Conservation (phyloP, 2,888 invertebrate species). For the Eupithecia subumbrata region DNA sequence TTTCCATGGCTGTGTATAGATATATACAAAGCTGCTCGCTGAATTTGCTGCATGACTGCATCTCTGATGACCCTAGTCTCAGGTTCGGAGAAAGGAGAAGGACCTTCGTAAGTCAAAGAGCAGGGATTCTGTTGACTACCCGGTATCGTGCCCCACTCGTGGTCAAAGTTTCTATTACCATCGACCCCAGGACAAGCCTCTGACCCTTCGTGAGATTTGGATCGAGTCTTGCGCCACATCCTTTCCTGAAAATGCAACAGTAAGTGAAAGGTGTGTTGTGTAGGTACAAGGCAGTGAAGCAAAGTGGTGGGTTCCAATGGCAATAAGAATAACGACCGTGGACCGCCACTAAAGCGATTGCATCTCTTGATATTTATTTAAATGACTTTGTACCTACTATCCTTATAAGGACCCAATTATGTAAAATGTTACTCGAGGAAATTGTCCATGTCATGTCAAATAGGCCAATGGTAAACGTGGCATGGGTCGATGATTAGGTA, state of each 20-base stretch:
- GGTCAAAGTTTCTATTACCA: constrained; percentile 90
- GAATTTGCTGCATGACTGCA: constrained; percentile 75
- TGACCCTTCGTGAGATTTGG: constrained; percentile 66
- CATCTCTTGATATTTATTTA: background rate
- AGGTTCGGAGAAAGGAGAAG: constrained; percentile 86
- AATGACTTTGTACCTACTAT: background rate
- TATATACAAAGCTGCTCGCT: constrained; percentile 86
- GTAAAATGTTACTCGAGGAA: background rate
- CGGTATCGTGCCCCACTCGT: constrained; percentile 86
- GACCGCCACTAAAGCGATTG: background rate
- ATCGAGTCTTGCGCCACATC: constrained; percentile 89
- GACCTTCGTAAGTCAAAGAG: constrained; percentile 86
- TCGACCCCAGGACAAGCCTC: constrained; percentile 88
- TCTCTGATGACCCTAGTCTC: constrained; percentile 86
- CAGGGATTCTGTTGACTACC: constrained; percentile 83
- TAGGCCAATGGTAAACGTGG: constrained; percentile 18
- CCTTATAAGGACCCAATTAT: constrained; percentile 6
- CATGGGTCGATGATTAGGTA: background rate
- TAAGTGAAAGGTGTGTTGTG: background rate
- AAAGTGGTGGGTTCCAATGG: background rate
- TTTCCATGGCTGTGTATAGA: constrained; percentile 90
- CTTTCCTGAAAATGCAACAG: constrained; percentile 73
- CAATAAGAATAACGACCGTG: background rate
- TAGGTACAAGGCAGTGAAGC: background rate
- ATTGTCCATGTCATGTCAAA: constrained; percentile 11